Evolutionary conservation across 2,888 invertebrate species (phyloP).

Genomic region (Limenitis camilla): DNA sequence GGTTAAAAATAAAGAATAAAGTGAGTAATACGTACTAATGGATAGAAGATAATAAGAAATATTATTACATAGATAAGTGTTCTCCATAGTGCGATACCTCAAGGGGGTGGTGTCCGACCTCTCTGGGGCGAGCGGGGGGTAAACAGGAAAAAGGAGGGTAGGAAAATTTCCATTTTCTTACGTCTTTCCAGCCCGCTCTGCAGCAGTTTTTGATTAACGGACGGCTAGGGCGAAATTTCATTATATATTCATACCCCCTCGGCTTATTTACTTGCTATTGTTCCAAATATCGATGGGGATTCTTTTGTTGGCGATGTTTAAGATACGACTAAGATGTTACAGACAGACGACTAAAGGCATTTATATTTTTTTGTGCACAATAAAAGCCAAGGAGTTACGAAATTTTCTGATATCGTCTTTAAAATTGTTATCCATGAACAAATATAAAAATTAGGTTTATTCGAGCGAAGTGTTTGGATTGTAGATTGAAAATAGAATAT

Average conservation of each 20-base stretch:
- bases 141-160: slow-evolving; percentile 74
- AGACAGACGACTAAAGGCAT: background rate
- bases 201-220: slow-evolving; percentile 74
- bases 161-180: slow-evolving; percentile 75
- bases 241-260: slow-evolving; percentile 67
- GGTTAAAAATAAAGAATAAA: too few species aligned
- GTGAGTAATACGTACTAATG: too few species aligned
- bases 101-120: slow-evolving; percentile 53
- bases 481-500: too few species aligned
- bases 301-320: slow-evolving; percentile 25
- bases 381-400: too few species aligned
- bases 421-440: too few species aligned
- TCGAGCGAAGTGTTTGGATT: too few species aligned
- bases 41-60: too few species aligned
- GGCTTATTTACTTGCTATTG: slow-evolving; percentile 58
- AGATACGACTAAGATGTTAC: slow-evolving; percentile 12
- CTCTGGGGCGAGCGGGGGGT: slow-evolving; percentile 41
- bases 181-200: slow-evolving; percentile 66
- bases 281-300: slow-evolving; percentile 33
- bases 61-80: too few species aligned
- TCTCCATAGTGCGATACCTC: slow-evolving; percentile 31
- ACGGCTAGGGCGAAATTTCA: slow-evolving; percentile 68
- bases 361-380: too few species aligned
- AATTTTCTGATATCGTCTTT: too few species aligned
- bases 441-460: too few species aligned